Evolutionary conservation across 2,113 vertebrate genomes (phyloP), one percentile per base, ranked within the genome.

Genomic region (Sciurus niger): DNA sequence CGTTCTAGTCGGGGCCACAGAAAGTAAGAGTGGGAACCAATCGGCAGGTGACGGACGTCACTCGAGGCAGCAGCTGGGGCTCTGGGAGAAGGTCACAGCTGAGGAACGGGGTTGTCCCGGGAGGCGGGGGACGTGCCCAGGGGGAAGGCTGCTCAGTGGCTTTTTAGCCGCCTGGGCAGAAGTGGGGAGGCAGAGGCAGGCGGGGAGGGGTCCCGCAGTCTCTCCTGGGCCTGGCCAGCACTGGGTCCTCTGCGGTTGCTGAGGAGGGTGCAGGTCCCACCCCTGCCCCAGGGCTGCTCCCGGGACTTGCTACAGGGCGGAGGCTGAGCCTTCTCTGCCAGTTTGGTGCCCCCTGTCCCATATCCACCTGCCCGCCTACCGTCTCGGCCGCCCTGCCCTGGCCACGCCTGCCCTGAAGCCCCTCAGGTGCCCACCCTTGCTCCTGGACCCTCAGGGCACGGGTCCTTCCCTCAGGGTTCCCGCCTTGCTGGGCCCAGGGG

Each of bases 51-150:
- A 40, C 40, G 4, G 14, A 48, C 37, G 8, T 2, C 30, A n/a
- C 40, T 34, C 18, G 12, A 34, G 16, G 14, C 16, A 60, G 58
- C 8, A 40, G 40, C 40, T 40, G 40, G 40, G 40, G 40, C 40
- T 40, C 40, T 40, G 40, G 40, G 40, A 40, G 40, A 40, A 40
- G 40, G 40, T 40, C 40, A 40, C 4, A 40, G 40, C 40, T 4
- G 3, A 40, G 20, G 0, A 3, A 65, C 12, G 28, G 40, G 0
- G 0, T 40, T 82, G 46, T 48, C 46, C 17, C 18, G 14, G 68
- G 67, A 7, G 60, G 83, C 4, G 8, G 4, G 43, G 34, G 22
- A n/a, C 10, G 10, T 48, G 46, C 46, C 46, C 1, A 6, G 7
- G 18, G 22, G 43, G 10, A 32, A 25, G 60, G 60, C 60, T 25